Evolutionary conservation across 2,113 vertebrate genomes (phyloP).

Genomic region (human): DNA sequence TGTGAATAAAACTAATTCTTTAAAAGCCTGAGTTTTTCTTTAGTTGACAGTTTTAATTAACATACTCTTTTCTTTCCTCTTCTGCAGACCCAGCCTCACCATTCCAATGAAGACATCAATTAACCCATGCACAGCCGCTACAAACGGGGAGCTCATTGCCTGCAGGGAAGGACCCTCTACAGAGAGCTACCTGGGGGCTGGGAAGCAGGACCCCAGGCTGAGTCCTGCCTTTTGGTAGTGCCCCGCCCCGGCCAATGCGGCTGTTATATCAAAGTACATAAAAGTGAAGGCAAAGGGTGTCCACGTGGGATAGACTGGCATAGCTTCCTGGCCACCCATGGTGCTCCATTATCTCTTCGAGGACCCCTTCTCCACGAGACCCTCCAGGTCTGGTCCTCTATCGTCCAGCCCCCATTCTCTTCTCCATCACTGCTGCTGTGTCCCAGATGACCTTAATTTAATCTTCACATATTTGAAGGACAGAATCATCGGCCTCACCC

Average conservation of each 20-base stretch:
- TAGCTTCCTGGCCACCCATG: neutral
- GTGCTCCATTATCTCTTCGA: neutral
- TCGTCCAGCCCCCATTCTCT: neutral
- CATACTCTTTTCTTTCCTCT: neutral
- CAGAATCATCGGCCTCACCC: neutral
- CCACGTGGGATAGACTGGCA: neutral
- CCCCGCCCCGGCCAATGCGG: neutral
- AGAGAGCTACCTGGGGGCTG: neutral
- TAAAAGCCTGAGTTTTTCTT: neutral
- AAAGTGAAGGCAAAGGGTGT: neutral
- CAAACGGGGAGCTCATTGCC: neutral
- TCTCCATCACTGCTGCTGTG: neutral
- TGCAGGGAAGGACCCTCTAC: neutral
- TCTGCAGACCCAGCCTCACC: neutral
- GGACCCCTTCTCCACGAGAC: neutral
- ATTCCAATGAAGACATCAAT: neutral
- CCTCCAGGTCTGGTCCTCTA: neutral
- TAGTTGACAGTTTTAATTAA: neutral
- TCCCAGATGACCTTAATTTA: neutral
- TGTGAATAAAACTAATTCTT: neutral
- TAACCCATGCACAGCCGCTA: neutral
- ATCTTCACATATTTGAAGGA: neutral
- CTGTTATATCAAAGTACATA: too few relatives aligned
- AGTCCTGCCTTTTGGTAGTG: neutral
- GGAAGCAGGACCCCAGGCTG: neutral